Base-by-base conservation (phyloP, 1,140 invertebrate species). In the Pomacea maculata region DNA sequence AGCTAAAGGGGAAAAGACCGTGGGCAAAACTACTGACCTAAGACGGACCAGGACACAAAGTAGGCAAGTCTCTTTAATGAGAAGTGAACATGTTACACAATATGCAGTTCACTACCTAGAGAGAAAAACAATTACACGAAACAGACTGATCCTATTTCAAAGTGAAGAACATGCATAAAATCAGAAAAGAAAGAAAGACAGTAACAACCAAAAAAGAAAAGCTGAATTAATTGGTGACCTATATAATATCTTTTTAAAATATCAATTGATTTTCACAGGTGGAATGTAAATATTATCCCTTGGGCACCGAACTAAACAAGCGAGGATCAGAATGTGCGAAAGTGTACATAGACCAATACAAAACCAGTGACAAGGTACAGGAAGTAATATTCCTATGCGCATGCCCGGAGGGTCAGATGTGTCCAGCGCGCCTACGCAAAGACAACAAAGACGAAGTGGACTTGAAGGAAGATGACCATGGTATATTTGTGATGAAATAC, bases 371-470 rank as follows among this genome's bases (percentile, higher is more conserved):
- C 64, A 80, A 80, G 57, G 83, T 83, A 0, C 73, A 73, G 65
- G 81, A 83, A 73, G 76, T 85, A 25, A 21, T 79, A 75, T 85
- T 85, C 52, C 61, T 76, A 15, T 85, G 83, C 71, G 82, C 82
- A 61, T 85, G 83, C 68, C 80, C 81, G 57, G 77, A 79, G 15
- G 81, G 74, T 11, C 65, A 83, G 17, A 57, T 85, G 78, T 85
- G 83, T 74, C 76, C 81, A 14, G 80, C 81, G n/a, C 78, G 79
- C 67, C 61, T 83, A 12, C 61, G 76, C 34, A 78, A 83, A 25
- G 19, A 71, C 52, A 65, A 63, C 65, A 82, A 80, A 71, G 76
- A 81, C 10, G 79, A 74, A 72, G 67, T 19, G 10, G 34, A 80
- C 8, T 21, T 82, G n/a, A 75, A 68, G 52, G 55, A 68, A 29